Base-by-base conservation (phyloP, 2,113 vertebrate genomes). In the Falco punctatus region DNA sequence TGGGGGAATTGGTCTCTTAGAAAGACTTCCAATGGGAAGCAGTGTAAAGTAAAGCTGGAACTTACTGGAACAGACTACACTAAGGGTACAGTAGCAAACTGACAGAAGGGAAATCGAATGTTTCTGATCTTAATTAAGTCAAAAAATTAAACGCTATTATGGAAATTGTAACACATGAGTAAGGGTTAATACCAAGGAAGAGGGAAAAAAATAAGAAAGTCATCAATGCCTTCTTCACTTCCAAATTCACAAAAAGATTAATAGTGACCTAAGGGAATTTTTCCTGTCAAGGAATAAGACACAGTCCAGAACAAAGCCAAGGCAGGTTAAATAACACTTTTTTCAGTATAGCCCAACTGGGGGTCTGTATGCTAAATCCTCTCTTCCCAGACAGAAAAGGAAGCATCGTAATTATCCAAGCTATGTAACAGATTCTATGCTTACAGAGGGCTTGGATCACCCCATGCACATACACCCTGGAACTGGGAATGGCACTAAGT, bases 221-320 rank as follows among this genome's bases (percentile, higher is more conserved):
- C 64, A 83, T 69, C 83, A 73, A 52, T 74, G 49, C 23, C 49
- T 51, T 52, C 83, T 88, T 88, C 75, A 81, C 49, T 90, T 91
- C 54, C 42, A 84, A 58, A 54, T 66, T 95, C 73, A 89, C 51
- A 65, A 51, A 69, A 94, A 86, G 67, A 91, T 86, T 92, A 81
- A 94, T 77, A 58, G 54, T 78, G 46, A 65, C 16, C 58, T 46
- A 77, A 73, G 72, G 65, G 91, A 86, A 46, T 65, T 88, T 86
- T 80, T 92, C 91, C 75, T 77, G n/a, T 49, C 23, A 57, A 75
- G 51, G 83, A 71, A 85, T 51, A 85, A 88, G 82, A 88, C 51
- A 78, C 10, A 69, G 58, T 51, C 44, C 71, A 92, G 91, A 80
- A 91, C 67, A 83, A 95, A 92, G 80, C 55, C 66, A 80, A 71